Percentiles rank a stretch among this genome's conserved stretches.
Conservation (phyloP, 2,797 vertebrate species). For the Fundulus diaphanus region DNA sequence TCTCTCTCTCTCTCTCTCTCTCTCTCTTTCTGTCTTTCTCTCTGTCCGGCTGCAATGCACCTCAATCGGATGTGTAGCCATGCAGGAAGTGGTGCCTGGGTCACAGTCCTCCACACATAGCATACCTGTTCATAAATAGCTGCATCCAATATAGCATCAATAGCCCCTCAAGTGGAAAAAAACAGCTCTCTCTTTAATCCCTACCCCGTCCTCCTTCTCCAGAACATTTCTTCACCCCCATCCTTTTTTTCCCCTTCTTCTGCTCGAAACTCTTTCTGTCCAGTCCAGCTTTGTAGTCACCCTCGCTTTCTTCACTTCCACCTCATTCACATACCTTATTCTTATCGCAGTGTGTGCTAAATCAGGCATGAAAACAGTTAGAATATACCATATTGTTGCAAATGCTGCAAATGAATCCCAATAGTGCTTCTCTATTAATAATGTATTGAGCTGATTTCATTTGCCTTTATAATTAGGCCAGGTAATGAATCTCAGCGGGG, state of each 20-base stretch:
- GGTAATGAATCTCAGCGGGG: slow-evolving; percentile 88
- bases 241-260: slow-evolving; percentile 21
- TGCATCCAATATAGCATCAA: slow-evolving; percentile 68
- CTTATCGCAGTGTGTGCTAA: slow-evolving; percentile 73
- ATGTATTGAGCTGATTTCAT: slow-evolving; percentile 89
- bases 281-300: slow-evolving; percentile 25
- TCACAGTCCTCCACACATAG: slow-evolving; percentile 63
- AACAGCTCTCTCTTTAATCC: slow-evolving; percentile 56
- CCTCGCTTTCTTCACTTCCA: slow-evolving; percentile 13
- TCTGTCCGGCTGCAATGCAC: slow-evolving; percentile 41
- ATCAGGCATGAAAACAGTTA: slow-evolving; percentile 81
- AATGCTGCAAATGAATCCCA: slow-evolving; percentile 81
- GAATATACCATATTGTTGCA: slow-evolving; percentile 83
- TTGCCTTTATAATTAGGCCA: slow-evolving; percentile 92
- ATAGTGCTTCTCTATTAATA: slow-evolving; percentile 81
- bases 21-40: slow-evolving; percentile 13
- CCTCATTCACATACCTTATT: slow-evolving; percentile 37
- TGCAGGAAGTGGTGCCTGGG: slow-evolving; percentile 62
- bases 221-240: slow-evolving; percentile 20
- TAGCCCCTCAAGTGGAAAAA: slow-evolving; percentile 68
- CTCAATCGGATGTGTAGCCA: slow-evolving; percentile 63
- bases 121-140: slow-evolving; percentile 69
- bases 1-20: slow-evolving; percentile 19
- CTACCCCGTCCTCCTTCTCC: slow-evolving; percentile 1
- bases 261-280: slow-evolving; percentile 19